Conservation (phyloP, 2,113 vertebrate genomes). For the Turdus rufiventris region DNA sequence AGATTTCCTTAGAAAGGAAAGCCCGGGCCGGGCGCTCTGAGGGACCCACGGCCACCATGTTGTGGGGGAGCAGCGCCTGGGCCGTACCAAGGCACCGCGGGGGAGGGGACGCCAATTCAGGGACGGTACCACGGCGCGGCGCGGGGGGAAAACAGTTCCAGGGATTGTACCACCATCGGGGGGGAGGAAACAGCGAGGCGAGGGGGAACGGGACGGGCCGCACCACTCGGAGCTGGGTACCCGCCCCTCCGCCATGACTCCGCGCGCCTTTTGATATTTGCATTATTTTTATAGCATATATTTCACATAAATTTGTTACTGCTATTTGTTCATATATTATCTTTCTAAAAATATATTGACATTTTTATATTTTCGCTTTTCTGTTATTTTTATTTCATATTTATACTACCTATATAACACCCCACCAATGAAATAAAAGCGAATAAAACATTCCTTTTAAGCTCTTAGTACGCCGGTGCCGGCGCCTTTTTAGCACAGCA, state of each 20-base stretch:
- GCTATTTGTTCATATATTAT: too few species aligned
- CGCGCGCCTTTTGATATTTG: background rate
- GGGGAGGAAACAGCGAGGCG: too few species aligned
- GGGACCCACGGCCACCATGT: background rate
- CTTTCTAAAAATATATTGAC: too few species aligned
- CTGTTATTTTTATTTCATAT: too few species aligned
- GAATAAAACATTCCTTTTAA: too few species aligned
- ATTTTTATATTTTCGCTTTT: too few species aligned
- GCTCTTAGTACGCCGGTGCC: too few species aligned
- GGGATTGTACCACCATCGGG: background rate
- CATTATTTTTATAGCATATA: too few species aligned
- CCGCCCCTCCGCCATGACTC: background rate
- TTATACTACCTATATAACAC: too few species aligned
- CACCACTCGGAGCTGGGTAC: background rate
- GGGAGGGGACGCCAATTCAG: background rate
- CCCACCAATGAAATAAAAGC: too few species aligned
- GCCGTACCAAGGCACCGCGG: background rate
- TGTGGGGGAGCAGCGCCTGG: accelerated
- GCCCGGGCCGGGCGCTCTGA: background rate
- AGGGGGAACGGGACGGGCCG: background rate
- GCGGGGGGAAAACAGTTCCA: background rate
- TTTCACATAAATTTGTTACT: too few species aligned
- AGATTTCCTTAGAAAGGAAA: background rate
- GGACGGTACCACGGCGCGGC: background rate
- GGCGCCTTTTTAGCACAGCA: too few species aligned